These are phyloP conservation scores for Geotrypetes seraphini DNA, from an alignment of 2,797 vertebrate species.

Conservation along the genomic window DNA sequence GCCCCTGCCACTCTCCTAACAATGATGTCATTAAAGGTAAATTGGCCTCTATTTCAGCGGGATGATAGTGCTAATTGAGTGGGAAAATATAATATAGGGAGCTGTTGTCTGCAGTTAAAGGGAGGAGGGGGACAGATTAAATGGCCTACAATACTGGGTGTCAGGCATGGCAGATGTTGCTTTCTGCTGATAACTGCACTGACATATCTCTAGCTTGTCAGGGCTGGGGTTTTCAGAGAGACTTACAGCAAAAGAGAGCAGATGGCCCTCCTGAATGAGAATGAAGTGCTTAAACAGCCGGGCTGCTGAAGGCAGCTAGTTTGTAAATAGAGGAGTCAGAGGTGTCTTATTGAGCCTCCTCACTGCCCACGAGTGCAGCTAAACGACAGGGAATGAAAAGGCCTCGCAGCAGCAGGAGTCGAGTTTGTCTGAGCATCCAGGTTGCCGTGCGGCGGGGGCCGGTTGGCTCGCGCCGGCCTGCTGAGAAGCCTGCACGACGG, in stretches of 20 bases:
- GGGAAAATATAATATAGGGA: slow-evolving; percentile 98
- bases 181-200: slow-evolving; percentile 88
- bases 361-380: slow-evolving; percentile 33
- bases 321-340: slow-evolving; percentile 73
- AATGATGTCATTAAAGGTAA: slow-evolving; percentile 99
- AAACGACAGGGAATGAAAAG: slow-evolving; percentile 51
- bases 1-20: slow-evolving; percentile 92
- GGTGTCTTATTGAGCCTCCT: slow-evolving; percentile 66
- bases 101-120: slow-evolving; percentile 89
- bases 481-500: too few species aligned
- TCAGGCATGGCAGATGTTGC: slow-evolving; percentile 97
- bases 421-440: background rate
- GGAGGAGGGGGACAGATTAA: slow-evolving; percentile 94
- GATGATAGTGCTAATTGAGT: slow-evolving; percentile 99
- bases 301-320: slow-evolving; percentile 65
- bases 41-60: slow-evolving; percentile 99
- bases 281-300: slow-evolving; percentile 82
- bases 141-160: slow-evolving; percentile 94
- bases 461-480: slow-evolving; percentile 30
- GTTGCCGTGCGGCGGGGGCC: background rate
- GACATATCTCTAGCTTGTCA: slow-evolving; percentile 97
- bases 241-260: slow-evolving; percentile 82
- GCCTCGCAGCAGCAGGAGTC: slow-evolving; percentile 41
- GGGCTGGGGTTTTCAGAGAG: slow-evolving; percentile 79
- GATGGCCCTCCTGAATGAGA: slow-evolving; percentile 83